A percentile compares a stretch with the other conserved stretches of the same genome.
Conservation (phyloP, 2,888 invertebrate species). For the Anticlea derivata region DNA sequence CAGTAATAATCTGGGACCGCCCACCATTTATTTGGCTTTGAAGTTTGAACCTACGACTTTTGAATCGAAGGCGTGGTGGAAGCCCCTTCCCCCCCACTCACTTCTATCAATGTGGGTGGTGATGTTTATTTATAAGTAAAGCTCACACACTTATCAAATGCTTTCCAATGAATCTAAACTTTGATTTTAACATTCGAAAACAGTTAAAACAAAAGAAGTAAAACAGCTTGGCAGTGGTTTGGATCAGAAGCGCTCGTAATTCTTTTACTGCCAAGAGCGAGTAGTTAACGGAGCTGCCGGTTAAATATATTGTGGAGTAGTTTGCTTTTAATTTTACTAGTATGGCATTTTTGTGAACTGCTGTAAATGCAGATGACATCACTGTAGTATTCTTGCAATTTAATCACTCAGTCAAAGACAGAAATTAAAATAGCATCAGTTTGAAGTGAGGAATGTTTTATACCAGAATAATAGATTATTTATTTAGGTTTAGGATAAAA, state of each 20-base stretch:
- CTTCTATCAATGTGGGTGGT: neutral
- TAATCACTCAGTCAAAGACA: no score
- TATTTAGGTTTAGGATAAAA: no score
- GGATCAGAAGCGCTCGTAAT: slow-evolving; percentile 17
- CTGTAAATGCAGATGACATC: no score
- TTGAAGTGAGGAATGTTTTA: no score
- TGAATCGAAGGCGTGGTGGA: neutral
- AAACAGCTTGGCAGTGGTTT: slow-evolving; percentile 25
- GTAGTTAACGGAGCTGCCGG: slow-evolving; percentile 6
- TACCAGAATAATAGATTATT: no score
- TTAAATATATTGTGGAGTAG: slow-evolving; percentile 8
- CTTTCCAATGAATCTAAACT: neutral
- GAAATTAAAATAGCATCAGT: no score
- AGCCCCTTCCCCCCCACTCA: no score
- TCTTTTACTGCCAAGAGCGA: slow-evolving; percentile 22
- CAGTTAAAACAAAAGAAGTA: slow-evolving; percentile 17
- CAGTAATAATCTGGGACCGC: neutral
- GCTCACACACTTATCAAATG: no score
- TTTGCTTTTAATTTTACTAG: neutral
- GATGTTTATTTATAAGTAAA: neutral
- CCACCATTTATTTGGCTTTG: neutral
- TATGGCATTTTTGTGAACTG: no score
- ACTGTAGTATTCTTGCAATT: no score
- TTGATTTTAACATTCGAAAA: slow-evolving; percentile 14
- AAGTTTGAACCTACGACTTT: neutral